A percentile compares a stretch with the other conserved stretches of the same genome.
phyloP scores from a whole-genome alignment of 2,113 vertebrate species.

The Erythrolamprus reginae region DNA sequence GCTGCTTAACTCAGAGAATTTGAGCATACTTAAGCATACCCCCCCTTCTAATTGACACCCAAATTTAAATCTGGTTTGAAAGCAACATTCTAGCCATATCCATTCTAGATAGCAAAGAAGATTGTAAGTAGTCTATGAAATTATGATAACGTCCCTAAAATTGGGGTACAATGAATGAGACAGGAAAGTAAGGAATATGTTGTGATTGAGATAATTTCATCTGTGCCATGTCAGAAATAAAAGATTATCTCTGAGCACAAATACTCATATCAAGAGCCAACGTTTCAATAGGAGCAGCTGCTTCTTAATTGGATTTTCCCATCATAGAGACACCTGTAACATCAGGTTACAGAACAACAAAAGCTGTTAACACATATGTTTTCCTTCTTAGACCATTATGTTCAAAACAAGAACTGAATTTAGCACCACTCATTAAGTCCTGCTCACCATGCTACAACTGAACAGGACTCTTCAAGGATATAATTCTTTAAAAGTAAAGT shows the following conservation, averaged over 20 bases:
- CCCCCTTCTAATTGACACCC: neutral
- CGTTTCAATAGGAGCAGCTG: neutral
- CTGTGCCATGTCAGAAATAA: neutral
- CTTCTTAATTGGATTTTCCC: neutral
- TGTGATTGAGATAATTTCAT: neutral
- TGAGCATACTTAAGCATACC: too few species aligned
- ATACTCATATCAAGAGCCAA: neutral
- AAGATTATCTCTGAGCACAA: neutral
- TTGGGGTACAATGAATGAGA: neutral
- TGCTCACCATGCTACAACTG: neutral
- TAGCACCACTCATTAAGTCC: neutral
- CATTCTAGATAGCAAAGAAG: neutral
- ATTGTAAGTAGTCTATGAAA: too few species aligned
- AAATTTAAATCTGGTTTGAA: neutral
- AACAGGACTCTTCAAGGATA: neutral
- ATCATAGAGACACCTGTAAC: neutral
- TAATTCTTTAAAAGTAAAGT: neutral
- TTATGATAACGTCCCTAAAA: neutral
- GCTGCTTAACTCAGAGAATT: neutral
- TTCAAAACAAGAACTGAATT: neutral
- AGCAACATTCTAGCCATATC: neutral
- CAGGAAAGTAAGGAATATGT: neutral
- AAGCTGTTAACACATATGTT: neutral
- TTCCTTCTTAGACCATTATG: neutral
- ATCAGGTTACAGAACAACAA: neutral